Percentiles rank a stretch among this genome's conserved stretches.
These are phyloP conservation scores for Cataglyphis altisquamis DNA, from an alignment of 2,888 invertebrate species.

Conservation along the genomic window DNA sequence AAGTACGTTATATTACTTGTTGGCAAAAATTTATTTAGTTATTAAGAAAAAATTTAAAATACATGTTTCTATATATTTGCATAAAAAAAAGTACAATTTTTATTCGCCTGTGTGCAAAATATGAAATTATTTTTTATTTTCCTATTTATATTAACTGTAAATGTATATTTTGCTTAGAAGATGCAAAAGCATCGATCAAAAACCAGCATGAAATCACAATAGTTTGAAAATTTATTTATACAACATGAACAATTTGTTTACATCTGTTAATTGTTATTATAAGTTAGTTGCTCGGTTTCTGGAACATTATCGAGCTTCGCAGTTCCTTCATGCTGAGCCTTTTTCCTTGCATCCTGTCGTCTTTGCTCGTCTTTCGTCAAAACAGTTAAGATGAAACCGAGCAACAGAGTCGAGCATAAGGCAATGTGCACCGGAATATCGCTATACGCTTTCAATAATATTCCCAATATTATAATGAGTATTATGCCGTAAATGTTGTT, in stretches of 20 bases:
- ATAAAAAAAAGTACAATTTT: conserved; percentile 1
- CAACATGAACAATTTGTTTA: background rate
- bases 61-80: background rate
- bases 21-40: background rate
- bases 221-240: background rate
- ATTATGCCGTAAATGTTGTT: conserved; percentile 83
- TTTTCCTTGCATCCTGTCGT: conserved; percentile 78
- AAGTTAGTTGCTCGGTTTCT: conserved; percentile 1
- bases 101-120: background rate
- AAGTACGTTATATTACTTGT: conserved; percentile 15
- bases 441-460: conserved; percentile 79
- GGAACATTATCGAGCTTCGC: conserved; percentile 21
- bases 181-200: background rate
- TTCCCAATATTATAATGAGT: conserved; percentile 81
- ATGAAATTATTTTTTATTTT: background rate
- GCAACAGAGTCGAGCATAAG: conserved; percentile 76
- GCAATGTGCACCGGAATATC: conserved; percentile 83
- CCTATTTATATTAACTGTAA: background rate
- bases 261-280: background rate
- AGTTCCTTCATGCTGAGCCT: conserved; percentile 58
- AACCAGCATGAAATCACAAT: background rate
- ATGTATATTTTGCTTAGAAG: background rate
- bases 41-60: conserved; percentile 12
- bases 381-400: conserved; percentile 80
- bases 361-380: conserved; percentile 81